Evolutionary conservation across 2,888 invertebrate species (phyloP).

Genomic region (Cenopis cana): DNA sequence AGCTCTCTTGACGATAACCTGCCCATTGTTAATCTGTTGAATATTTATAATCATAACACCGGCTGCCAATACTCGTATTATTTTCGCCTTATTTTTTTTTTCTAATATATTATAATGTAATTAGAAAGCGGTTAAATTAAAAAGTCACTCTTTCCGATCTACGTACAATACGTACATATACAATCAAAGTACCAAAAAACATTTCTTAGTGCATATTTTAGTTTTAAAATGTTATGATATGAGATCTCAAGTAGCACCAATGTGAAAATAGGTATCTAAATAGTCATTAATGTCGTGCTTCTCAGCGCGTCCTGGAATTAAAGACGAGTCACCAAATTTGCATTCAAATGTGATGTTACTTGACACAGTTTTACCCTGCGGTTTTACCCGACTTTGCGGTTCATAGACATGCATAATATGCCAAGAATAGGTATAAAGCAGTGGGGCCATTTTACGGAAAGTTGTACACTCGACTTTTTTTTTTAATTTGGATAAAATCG

Average conservation of each 20-base stretch:
- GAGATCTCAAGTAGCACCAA: too few relatives aligned
- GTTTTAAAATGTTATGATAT: too few relatives aligned
- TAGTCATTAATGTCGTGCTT: not conserved
- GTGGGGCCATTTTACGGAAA: too few relatives aligned
- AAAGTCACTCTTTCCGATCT: too few relatives aligned
- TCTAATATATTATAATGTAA: not conserved
- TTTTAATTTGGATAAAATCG: too few relatives aligned
- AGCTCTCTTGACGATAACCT: constrained; percentile 67
- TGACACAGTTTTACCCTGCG: not conserved
- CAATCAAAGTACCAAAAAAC: too few relatives aligned
- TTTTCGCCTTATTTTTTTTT: not conserved
- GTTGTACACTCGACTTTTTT: too few relatives aligned
- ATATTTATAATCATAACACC: constrained; percentile 36
- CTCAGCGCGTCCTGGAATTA: not conserved
- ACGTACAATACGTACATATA: too few relatives aligned
- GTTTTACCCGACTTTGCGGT: not conserved
- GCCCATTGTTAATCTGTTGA: constrained; percentile 48
- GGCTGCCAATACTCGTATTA: not conserved
- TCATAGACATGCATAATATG: not conserved
- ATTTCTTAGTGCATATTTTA: too few relatives aligned
- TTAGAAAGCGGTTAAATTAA: not conserved
- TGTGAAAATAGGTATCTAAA: too few relatives aligned
- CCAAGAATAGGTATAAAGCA: too few relatives aligned
- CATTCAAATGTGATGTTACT: constrained; percentile 7
- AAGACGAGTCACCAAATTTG: constrained; percentile 6